Conservation (phyloP, 2,797 vertebrate species). For the Rhyacichthys aspro region DNA sequence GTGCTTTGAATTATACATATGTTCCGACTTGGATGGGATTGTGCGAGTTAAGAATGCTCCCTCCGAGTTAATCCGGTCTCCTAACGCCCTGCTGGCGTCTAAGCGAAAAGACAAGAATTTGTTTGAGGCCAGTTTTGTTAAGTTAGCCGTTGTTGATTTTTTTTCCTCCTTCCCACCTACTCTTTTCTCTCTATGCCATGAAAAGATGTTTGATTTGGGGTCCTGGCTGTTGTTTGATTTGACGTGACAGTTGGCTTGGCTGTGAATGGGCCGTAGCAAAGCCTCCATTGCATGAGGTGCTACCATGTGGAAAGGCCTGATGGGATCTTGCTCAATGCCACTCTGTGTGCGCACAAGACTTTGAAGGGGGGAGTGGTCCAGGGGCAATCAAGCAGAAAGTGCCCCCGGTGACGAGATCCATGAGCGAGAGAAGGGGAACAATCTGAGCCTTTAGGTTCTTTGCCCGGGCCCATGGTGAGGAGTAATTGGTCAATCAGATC, state of each 20-base stretch:
- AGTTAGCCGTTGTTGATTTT: slow-evolving; percentile 64
- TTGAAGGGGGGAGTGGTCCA: slow-evolving; percentile 60
- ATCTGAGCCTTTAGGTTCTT: slow-evolving; percentile 66
- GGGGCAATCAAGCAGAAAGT: slow-evolving; percentile 77
- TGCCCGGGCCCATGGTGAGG: slow-evolving; percentile 59
- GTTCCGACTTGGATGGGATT: slow-evolving; percentile 57
- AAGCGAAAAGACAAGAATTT: slow-evolving; percentile 62
- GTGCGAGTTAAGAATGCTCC: slow-evolving; percentile 64
- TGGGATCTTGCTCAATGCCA: slow-evolving; percentile 69
- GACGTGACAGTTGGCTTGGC: slow-evolving; percentile 73
- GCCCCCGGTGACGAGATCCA: slow-evolving; percentile 68
- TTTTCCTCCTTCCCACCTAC: slow-evolving; percentile 40
- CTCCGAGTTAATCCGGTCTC: slow-evolving; percentile 65
- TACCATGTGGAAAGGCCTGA: slow-evolving; percentile 76
- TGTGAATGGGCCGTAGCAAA: slow-evolving; percentile 72
- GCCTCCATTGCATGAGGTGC: slow-evolving; percentile 65
- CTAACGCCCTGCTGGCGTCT: slow-evolving; percentile 55
- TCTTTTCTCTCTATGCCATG: slow-evolving; percentile 45
- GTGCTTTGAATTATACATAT: slow-evolving; percentile 76
- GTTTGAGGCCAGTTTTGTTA: slow-evolving; percentile 73
- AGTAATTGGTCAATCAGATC: slow-evolving; percentile 80
- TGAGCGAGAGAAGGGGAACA: slow-evolving; percentile 64
- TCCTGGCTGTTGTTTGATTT: slow-evolving; percentile 71
- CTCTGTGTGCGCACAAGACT: slow-evolving; percentile 51
- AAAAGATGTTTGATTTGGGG: slow-evolving; percentile 77